Evolutionary conservation across 2,797 vertebrate species (phyloP), one percentile per base, ranked within the genome.

Genomic region (Sebastes hubbsi): DNA sequence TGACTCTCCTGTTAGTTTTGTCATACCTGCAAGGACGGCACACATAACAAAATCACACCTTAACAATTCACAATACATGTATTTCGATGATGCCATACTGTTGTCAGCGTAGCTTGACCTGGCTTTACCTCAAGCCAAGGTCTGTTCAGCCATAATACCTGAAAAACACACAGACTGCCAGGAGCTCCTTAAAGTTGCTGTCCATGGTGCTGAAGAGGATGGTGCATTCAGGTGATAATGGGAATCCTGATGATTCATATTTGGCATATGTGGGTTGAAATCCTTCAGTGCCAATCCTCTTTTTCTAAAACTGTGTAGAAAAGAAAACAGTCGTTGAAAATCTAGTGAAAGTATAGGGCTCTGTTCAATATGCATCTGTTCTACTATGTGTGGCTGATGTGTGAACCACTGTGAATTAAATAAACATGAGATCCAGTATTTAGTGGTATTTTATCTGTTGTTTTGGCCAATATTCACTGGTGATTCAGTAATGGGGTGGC

Each of bases 131-230:
- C n/a, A 6, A 36, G 24, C 10, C 7, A 14, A 46, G 24, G 20
- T 65, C 20, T 24, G 9, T 54, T 59, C 32, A 46, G 42, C 4
- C 13, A 36, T 5, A 60, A n/a, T 64, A 24, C 52, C 4, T 75
- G 9, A 64, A 72, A 65, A 68, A 32, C 27, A n/a, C 42, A 68
- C 46, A n/a, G 18, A 59, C 22, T 36, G 22, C 18, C n/a, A 72
- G 67, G 30, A 14, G 34, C 6, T 27, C 16, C 12, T 65, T 36
- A 16, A 46, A 36, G 75, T 62, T 60, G 30, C 65, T 82, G 42
- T 84, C 75, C 22, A 32, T 65, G 81, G 70, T 75, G 52, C 78
- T 85, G 65, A 81, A 79, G 60, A n/a, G 32, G 29, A 59, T 52
- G 25, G 65, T 60, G 4, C 13, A 66, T 59, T 58, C 59, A 80